Conservation (phyloP, 2,797 vertebrate genomes). For the Notolepis coatsorum region DNA sequence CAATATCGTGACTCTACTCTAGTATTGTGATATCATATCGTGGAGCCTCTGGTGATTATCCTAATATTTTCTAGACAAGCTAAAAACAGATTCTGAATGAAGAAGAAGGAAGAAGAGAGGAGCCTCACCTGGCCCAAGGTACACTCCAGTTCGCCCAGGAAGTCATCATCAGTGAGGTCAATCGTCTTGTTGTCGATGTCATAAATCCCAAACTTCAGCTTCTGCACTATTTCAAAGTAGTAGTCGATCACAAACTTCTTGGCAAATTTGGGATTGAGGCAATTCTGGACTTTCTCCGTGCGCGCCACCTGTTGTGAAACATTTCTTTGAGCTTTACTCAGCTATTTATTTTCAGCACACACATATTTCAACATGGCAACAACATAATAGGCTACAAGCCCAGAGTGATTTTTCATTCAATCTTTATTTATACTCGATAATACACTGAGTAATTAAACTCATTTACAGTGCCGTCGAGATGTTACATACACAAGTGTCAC, state of each 20-base stretch:
- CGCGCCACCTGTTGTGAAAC: constrained; percentile 82
- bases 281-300: constrained; percentile 93
- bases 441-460: too few relatives aligned
- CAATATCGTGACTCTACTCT: too few relatives aligned
- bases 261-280: constrained; percentile 88
- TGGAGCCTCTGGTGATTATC: too few relatives aligned
- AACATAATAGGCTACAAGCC: neutral
- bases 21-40: too few relatives aligned
- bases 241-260: constrained; percentile 93
- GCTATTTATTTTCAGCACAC: neutral
- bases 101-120: neutral
- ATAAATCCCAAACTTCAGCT: constrained; percentile 91
- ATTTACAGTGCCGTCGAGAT: too few relatives aligned
- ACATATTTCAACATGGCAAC: neutral
- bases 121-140: constrained; percentile 84
- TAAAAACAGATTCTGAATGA: neutral
- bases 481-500: too few relatives aligned
- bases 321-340: neutral
- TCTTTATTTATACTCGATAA: too few relatives aligned
- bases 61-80: neutral
- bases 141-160: constrained; percentile 93
- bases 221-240: constrained; percentile 96
- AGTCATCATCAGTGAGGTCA: constrained; percentile 93
- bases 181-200: constrained; percentile 96
- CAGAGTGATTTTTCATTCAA: neutral